Percentiles rank a stretch among this genome's conserved stretches.
These are phyloP conservation scores for Chionodraco myersi DNA, from an alignment of 2,113 vertebrate species.

Conservation along the genomic window DNA sequence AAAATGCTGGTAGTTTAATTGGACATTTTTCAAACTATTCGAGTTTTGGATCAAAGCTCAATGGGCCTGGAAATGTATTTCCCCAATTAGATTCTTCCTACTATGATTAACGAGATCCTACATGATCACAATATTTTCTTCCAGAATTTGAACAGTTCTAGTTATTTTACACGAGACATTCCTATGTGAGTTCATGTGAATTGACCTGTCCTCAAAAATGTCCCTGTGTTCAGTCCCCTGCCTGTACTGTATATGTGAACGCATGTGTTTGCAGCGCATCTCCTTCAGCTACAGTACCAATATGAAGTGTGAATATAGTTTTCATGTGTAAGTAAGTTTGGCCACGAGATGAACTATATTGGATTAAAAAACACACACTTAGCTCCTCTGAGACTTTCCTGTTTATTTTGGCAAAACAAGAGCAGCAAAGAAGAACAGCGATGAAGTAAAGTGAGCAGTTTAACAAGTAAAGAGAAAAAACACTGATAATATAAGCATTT, in stretches of 20 bases:
- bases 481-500: conserved; percentile 33
- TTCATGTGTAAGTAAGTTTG: conserved; percentile 59
- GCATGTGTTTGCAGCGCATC: not conserved
- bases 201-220: not conserved
- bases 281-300: conserved; percentile 13
- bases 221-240: conserved; percentile 5
- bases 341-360: conserved; percentile 62
- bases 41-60: too few species aligned
- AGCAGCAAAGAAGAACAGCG: conserved; percentile 68
- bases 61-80: not conserved
- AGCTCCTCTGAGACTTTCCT: conserved; percentile 72
- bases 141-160: not conserved
- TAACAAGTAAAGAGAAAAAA: conserved; percentile 61
- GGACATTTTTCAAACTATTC: too few species aligned
- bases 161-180: not conserved
- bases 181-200: not conserved
- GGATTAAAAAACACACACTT: conserved; percentile 61
- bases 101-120: not conserved
- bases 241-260: not conserved
- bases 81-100: not conserved
- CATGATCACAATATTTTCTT: not conserved
- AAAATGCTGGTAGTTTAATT: too few species aligned
- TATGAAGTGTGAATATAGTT: conserved; percentile 45
- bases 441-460: conserved; percentile 72
- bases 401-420: conserved; percentile 72